Evolutionary conservation across 2,888 invertebrate genomes (phyloP).

Genomic region (Phaedon cochleariae): DNA sequence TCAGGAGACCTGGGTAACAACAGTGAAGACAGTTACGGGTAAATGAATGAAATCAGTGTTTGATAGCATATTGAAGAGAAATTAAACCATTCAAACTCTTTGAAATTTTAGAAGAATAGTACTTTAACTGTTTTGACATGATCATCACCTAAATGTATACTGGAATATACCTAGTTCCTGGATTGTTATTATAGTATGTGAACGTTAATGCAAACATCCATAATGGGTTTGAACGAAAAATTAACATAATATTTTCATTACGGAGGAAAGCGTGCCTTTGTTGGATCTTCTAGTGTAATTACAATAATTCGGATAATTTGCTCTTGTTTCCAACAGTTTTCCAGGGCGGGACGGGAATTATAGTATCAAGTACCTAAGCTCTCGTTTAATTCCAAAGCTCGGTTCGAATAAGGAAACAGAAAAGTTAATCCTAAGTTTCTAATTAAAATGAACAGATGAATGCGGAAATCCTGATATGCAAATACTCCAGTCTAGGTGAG

Average conservation of each 20-base stretch:
- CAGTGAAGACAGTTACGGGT: too few relatives aligned
- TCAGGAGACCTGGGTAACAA: too few relatives aligned
- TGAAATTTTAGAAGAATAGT: too few relatives aligned
- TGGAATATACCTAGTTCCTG: too few relatives aligned
- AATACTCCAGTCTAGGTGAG: neutral
- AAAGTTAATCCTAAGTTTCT: neutral
- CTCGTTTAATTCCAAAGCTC: neutral
- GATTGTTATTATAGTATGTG: too few relatives aligned
- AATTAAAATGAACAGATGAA: neutral
- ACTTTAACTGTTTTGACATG: too few relatives aligned
- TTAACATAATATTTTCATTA: conserved; percentile 1
- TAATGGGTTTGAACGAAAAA: neutral
- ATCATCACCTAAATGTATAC: too few relatives aligned
- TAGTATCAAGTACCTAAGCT: neutral
- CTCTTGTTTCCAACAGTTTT: neutral
- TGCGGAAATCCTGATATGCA: neutral
- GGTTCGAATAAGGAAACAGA: neutral
- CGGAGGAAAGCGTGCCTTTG: neutral
- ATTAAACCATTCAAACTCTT: too few relatives aligned
- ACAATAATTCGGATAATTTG: neutral
- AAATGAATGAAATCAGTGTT: too few relatives aligned
- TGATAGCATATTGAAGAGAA: too few relatives aligned
- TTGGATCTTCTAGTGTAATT: neutral
- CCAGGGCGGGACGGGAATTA: neutral
- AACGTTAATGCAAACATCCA: neutral